Evolutionary conservation across 2,888 invertebrate genomes (phyloP), one percentile per base, ranked within the genome.

Genomic region (Ectemnius continuus): DNA sequence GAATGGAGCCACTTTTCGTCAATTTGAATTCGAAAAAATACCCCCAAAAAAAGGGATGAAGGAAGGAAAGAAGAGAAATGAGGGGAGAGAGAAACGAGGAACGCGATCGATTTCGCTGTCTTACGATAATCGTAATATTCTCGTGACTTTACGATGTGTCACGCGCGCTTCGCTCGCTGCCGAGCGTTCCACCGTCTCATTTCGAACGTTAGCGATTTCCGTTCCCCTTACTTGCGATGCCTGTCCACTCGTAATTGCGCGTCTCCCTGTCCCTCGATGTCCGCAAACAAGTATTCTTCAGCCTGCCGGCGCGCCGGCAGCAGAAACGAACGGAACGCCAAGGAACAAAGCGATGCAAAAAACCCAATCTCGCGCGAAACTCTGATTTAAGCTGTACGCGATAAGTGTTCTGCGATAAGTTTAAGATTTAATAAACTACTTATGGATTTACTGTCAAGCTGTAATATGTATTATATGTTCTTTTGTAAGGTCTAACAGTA

Each of bases 401-500:
- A 23, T 69, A 65, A 77, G 65, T 13, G 64, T 67, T 67, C 67
- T 72, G 72, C 67, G 52, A 80, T 86, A 81, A 84, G 79, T 86
- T 85, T 83, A 85, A 81, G 46, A 79, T 80, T 80, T 70, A 79
- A 75, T 75, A 78, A 75, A 79, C 80, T 82, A 85, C 80, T 81
- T 83, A 83, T 76, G 79, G 67, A 85, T 86, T 84, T 70, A 87
- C 85, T 84, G 84, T 86, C 85, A 79, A 87, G 80, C 85, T 87
- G 84, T 88, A 86, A 86, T 86, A 84, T 89, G 87, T 89, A 88
- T 88, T 86, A 89, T 89, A 89, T 88, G 88, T 89, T 88, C 85
- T 89, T 90, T 89, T 90, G 85, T 89, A 90, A 89, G 86, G 85
- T 81, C 85, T 88, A 89, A 85, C 86, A 82, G 81, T 88, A 86